Conservation (phyloP, 2,797 vertebrate genomes). For the Valencia hispanica region DNA sequence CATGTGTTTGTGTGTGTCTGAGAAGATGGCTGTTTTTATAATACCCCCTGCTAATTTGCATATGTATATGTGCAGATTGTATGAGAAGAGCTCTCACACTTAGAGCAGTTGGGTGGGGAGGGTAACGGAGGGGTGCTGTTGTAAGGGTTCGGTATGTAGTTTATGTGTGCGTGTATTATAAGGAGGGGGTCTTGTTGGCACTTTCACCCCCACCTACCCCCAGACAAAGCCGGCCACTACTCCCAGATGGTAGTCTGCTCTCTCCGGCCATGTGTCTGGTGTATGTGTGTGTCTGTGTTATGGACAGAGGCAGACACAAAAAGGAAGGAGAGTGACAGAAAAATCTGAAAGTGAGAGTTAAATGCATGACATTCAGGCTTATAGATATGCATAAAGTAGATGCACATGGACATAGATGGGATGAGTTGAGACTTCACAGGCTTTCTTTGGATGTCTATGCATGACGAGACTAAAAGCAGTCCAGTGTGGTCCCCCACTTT, state of each 20-base stretch:
- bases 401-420: not conserved
- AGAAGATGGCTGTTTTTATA: slow-evolving; percentile 75
- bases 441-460: slow-evolving; percentile 25
- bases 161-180: slow-evolving; percentile 48
- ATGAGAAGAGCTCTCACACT: slow-evolving; percentile 79
- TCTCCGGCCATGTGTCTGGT: slow-evolving; percentile 79
- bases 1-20: slow-evolving; percentile 41
- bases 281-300: slow-evolving; percentile 58
- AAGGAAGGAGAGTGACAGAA: slow-evolving; percentile 46
- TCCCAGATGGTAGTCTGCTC: slow-evolving; percentile 82
- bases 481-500: slow-evolving; percentile 26
- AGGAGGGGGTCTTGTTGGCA: slow-evolving; percentile 58
- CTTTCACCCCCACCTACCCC: slow-evolving; percentile 53
- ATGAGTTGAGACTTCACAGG: slow-evolving; percentile 30
- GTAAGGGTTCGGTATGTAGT: slow-evolving; percentile 67
- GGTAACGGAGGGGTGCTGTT: slow-evolving; percentile 50
- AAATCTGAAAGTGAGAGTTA: slow-evolving; percentile 55
- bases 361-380: slow-evolving; percentile 29
- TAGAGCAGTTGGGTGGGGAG: slow-evolving; percentile 71
- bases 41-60: slow-evolving; percentile 80
- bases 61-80: slow-evolving; percentile 83
- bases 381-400: slow-evolving; percentile 7
- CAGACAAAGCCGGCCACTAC: slow-evolving; percentile 80
- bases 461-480: slow-evolving; percentile 42
- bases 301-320: slow-evolving; percentile 60